Base-by-base conservation (phyloP, 2,888 invertebrate species). In the Chloroclysta siterata region DNA sequence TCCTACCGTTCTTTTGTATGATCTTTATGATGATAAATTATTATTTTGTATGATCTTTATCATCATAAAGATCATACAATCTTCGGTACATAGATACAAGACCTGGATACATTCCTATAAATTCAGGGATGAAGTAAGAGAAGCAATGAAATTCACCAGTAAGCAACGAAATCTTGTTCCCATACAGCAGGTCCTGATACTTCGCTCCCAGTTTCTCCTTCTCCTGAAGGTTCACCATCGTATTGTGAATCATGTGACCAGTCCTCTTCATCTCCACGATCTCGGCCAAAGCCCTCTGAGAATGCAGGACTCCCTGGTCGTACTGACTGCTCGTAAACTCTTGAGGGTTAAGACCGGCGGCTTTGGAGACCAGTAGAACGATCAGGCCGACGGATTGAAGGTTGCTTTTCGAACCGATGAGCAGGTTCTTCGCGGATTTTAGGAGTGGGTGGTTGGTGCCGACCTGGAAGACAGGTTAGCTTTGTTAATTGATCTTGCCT, bases 301-400 rank as follows among this genome's bases (percentile, higher is more conserved):
- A 79, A 78, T 93, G 90, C 59, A 94, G 75, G 0, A 93, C 83
- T 3, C 86, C 89, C 0, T 88, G 89, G 29, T 86, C 84, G 36
- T 88, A 84, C 1, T 82, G 83, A n/a, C 89, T 87, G 13, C 74
- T 70, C 1, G 75, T 79, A 59, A 77, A 84, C 6, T 82, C 76
- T 72, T 82, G 94, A 61, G 84, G 83, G 44, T 80, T 85, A 94
- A 91, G 65, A 95, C 22, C 96, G 96, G 87, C 80, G 0, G 97
- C 96, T 92, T 97, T 97, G 0, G 97, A 97, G 17, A 98, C 94
- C 8, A 97, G 91, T 44, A 98, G 85, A 5, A 98, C 96, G 58
- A 97, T 94, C 2, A 98, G 94, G 1, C 98, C 98, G 95, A 97
- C 96, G 0, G 97, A 97, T 82, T 97, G 97, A 85, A 97, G 94